A percentile compares a stretch with the other conserved stretches of the same genome.
These are phyloP conservation scores for Chloebia gouldiae DNA, from an alignment of 2,113 vertebrate species.

Conservation along the genomic window DNA sequence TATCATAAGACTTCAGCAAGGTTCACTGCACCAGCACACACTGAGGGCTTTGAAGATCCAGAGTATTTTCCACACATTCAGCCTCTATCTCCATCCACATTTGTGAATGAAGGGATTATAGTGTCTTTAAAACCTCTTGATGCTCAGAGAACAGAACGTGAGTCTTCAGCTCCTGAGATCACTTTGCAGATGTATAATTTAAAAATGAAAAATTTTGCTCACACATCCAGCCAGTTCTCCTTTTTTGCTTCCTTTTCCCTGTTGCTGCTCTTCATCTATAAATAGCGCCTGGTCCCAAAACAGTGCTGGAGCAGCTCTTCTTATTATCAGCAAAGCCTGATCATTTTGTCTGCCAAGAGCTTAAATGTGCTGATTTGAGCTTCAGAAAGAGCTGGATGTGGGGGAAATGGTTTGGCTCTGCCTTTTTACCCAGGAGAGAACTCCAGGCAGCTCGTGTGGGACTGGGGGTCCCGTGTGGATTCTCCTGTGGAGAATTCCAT, in stretches of 20 bases:
- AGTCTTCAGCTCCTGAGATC: neutral
- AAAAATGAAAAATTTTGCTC: constrained; percentile 19
- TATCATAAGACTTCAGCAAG: neutral
- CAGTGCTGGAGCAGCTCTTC: constrained; percentile 3
- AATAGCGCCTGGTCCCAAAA: constrained; percentile 34
- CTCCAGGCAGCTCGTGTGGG: neutral
- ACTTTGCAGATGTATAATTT: constrained; percentile 18
- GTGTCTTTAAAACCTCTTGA: neutral
- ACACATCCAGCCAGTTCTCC: neutral
- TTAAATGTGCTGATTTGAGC: neutral
- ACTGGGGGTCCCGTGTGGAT: neutral
- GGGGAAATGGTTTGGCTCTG: neutral
- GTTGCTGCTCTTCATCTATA: constrained; percentile 45
- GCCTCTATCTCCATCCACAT: neutral
- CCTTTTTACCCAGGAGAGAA: neutral
- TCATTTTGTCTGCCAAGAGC: neutral
- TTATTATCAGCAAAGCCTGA: constrained; percentile 17
- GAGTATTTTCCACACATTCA: neutral
- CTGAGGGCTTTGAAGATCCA: neutral
- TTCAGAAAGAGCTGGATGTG: neutral
- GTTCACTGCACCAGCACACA: neutral
- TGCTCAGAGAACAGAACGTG: neutral
- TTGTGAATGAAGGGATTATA: neutral
- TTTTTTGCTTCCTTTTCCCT: constrained; percentile 7
- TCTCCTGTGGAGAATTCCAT: neutral